Conservation (phyloP, 2,113 vertebrate species). For the Phrynosoma platyrhinos region DNA sequence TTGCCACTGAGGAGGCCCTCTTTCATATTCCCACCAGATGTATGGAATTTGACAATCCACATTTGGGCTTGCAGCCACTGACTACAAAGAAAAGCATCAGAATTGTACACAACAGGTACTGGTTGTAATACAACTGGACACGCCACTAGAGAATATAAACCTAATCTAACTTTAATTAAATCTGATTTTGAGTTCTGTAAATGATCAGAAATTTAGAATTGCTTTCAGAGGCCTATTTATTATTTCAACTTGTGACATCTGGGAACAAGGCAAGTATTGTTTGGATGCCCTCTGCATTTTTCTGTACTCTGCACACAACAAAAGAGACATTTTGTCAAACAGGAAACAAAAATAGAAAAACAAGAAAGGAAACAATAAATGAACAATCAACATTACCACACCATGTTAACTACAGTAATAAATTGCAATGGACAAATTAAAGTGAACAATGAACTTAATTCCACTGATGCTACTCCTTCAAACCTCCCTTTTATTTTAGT, state of each 20-base stretch:
- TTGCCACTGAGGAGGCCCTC: background rate
- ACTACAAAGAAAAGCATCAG: background rate
- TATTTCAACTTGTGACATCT: constrained; percentile 10
- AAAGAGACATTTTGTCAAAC: background rate
- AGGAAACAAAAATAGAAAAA: background rate
- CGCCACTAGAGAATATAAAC: background rate
- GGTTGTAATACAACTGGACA: background rate
- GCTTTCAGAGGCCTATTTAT: background rate
- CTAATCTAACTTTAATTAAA: background rate
- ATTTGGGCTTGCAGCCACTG: background rate
- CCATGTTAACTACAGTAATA: background rate
- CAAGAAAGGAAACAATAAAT: background rate
- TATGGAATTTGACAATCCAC: background rate
- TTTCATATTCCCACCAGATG: background rate
- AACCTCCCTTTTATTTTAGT: background rate
- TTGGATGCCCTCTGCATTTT: background rate
- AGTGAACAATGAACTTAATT: background rate
- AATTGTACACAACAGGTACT: background rate
- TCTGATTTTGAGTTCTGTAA: background rate
- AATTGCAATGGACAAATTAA: background rate
- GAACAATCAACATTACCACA: background rate
- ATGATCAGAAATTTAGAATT: background rate
- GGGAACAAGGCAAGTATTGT: background rate
- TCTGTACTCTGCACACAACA: background rate
- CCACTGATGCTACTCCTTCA: background rate